A percentile compares a stretch with the other conserved stretches of the same genome.
These are phyloP conservation scores for Xerus inauris DNA, from an alignment of 2,113 vertebrate genomes.

Conservation along the genomic window DNA sequence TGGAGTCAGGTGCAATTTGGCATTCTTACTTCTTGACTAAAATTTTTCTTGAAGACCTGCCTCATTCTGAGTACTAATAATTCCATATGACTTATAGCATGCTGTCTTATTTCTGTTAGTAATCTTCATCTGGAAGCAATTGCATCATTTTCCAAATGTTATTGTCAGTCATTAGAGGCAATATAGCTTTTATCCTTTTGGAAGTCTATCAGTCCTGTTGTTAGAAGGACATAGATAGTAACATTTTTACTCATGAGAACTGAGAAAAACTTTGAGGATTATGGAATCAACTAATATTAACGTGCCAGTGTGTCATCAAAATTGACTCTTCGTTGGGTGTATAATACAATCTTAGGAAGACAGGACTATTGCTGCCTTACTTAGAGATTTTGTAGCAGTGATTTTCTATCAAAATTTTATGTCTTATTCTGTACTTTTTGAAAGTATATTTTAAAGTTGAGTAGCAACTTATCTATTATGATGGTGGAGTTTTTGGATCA, in stretches of 20 bases:
- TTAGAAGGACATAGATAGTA: not conserved
- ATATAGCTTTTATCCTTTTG: not conserved
- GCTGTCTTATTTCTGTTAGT: not conserved
- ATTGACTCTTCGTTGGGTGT: not conserved
- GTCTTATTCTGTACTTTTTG: not conserved
- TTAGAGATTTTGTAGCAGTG: not conserved
- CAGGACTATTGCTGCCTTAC: not conserved
- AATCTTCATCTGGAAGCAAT: not conserved
- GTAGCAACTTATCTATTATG: not conserved
- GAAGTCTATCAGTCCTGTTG: not conserved
- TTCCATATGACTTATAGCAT: not conserved
- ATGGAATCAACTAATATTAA: not conserved
- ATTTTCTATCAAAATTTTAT: not conserved
- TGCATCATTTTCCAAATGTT: constrained; percentile 19
- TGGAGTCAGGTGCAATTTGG: not conserved
- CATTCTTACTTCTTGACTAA: constrained; percentile 3
- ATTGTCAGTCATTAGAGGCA: not conserved
- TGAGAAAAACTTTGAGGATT: not conserved
- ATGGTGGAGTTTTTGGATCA: not conserved
- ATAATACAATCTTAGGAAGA: not conserved
- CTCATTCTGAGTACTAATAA: not conserved
- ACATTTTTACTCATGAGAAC: constrained; percentile 3
- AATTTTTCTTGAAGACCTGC: not conserved
- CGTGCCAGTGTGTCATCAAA: not conserved
- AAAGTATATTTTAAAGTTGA: not conserved